Percentiles rank a stretch among this genome's conserved stretches.
These are phyloP conservation scores for Arvicanthis niloticus DNA, from an alignment of 2,113 vertebrate genomes.

Conservation along the genomic window DNA sequence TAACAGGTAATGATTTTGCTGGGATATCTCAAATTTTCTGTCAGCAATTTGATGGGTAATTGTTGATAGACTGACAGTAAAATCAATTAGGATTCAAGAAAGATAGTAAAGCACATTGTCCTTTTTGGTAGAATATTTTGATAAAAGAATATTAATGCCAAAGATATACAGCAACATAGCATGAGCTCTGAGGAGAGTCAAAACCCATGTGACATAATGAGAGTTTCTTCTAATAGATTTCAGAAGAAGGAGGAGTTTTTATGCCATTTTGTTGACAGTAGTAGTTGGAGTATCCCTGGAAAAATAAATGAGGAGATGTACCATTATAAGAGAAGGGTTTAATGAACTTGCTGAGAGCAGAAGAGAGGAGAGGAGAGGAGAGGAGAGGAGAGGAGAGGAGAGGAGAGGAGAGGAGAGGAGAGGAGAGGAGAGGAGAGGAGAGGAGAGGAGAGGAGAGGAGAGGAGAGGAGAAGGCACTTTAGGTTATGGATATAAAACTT, in stretches of 20 bases:
- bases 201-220: not conserved
- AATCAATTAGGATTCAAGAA: not conserved
- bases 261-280: not conserved
- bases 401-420: too few relatives aligned
- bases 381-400: too few relatives aligned
- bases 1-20: not conserved
- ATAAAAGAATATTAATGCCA: not conserved
- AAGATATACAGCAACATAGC: not conserved
- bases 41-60: not conserved
- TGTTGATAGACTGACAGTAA: not conserved
- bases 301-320: not conserved
- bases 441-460: too few relatives aligned
- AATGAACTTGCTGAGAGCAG: too few relatives aligned
- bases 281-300: not conserved
- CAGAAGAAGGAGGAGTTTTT: not conserved
- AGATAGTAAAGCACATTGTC: not conserved
- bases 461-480: not conserved
- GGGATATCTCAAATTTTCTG: not conserved
- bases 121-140: not conserved
- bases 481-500: not conserved
- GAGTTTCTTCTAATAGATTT: not conserved
- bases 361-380: too few relatives aligned
- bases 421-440: too few relatives aligned
- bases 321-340: not conserved
- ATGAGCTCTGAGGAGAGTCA: not conserved